Percentiles rank a stretch among this genome's conserved stretches.
phyloP scores from a whole-genome alignment of 2,797 vertebrate genomes.

The Lutjanus campechanus region DNA sequence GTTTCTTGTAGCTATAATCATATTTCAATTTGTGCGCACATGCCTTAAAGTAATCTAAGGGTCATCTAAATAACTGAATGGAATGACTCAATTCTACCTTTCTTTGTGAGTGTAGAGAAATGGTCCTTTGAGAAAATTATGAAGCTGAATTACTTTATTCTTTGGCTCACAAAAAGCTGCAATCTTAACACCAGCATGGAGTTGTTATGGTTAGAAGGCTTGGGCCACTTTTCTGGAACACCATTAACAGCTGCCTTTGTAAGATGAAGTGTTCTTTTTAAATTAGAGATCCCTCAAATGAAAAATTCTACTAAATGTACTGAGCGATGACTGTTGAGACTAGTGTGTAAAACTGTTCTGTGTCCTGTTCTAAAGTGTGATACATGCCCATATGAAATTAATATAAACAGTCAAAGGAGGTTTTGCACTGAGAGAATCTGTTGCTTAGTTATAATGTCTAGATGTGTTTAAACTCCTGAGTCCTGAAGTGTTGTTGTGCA shows the following conservation, averaged over 20 bases:
- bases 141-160: not conserved
- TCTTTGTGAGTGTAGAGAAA: no score
- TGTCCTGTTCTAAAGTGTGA: not conserved
- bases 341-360: not conserved
- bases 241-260: no score
- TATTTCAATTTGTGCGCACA: not conserved
- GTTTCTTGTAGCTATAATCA: not conserved
- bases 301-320: not conserved
- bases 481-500: slow-evolving; percentile 4
- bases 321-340: not conserved
- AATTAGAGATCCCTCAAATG: not conserved
- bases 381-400: not conserved
- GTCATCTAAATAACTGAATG: no score
- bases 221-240: not conserved
- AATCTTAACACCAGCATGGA: not conserved
- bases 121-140: not conserved
- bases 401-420: not conserved
- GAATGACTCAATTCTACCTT: no score
- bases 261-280: not conserved
- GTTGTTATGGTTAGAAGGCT: not conserved
- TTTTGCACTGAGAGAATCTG: not conserved
- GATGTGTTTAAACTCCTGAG: not conserved
- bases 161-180: not conserved
- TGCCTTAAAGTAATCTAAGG: no score
- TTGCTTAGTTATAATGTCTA: not conserved